These are phyloP conservation scores for Anthoscopus minutus DNA, from an alignment of 2,113 vertebrate genomes.

Conservation along the genomic window DNA sequence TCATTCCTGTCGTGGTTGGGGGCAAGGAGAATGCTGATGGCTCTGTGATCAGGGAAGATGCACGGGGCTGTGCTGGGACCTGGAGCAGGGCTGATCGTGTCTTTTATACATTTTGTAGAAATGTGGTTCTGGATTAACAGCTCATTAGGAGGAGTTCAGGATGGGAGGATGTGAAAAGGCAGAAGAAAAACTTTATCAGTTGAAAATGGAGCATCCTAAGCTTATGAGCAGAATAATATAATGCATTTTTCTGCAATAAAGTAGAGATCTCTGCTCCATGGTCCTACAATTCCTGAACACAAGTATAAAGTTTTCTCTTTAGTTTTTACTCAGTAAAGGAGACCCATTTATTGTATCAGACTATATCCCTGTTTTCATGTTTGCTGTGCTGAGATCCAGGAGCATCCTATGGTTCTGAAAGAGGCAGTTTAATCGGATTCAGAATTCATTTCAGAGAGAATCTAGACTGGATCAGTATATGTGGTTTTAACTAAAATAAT, in stretches of 20 bases:
- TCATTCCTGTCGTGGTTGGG: rapidly evolving
- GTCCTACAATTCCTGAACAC: neutral
- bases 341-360: neutral
- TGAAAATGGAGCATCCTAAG: neutral
- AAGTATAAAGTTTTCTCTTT: neutral
- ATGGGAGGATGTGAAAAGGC: neutral
- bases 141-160: neutral
- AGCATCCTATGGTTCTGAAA: conserved; percentile 28
- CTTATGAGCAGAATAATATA: neutral
- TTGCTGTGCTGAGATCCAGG: conserved; percentile 34
- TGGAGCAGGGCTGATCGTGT: neutral
- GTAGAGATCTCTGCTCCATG: neutral
- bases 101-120: neutral
- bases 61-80: neutral
- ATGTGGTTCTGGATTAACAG: neutral
- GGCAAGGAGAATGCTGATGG: neutral
- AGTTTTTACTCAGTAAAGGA: neutral
- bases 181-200: neutral
- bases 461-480: conserved; percentile 56
- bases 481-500: conserved; percentile 74
- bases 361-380: neutral
- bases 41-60: neutral
- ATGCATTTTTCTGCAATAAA: neutral
- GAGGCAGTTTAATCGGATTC: conserved; percentile 44
- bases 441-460: conserved; percentile 39